phyloP scores from a whole-genome alignment of 1,140 invertebrate species.

The Onthophagus taurus region DNA sequence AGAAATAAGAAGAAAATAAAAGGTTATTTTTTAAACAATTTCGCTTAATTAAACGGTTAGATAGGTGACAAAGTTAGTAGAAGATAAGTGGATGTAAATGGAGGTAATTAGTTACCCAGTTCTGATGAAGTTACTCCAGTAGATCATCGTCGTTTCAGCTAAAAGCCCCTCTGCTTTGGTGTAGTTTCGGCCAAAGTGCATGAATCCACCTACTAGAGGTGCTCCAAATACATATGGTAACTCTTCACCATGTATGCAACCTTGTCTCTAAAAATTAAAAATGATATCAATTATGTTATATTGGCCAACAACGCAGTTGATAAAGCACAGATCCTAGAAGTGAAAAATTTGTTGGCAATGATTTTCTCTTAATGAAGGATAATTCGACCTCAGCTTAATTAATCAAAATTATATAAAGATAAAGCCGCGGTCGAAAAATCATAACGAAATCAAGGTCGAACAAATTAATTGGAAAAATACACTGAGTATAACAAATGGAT shows the following conservation, averaged over 20 bases:
- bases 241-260: constrained; percentile 88
- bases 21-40: neutral
- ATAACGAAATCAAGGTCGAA: no score
- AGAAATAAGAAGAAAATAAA: neutral
- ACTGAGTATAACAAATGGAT: no score
- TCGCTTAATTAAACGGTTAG: neutral
- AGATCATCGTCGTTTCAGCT: constrained; percentile 87
- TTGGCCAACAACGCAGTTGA: neutral
- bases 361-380: neutral
- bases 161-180: constrained; percentile 80
- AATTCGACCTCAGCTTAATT: neutral
- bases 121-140: constrained; percentile 94
- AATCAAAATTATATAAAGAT: constrained; percentile 1
- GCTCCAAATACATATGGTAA: constrained; percentile 83
- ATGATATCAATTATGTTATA: neutral
- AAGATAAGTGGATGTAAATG: no score
- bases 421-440: neutral
- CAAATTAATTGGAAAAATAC: no score
- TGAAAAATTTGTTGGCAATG: neutral
- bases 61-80: no score
- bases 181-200: constrained; percentile 80
- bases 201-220: constrained; percentile 68
- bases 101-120: constrained; percentile 69
- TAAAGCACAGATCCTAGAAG: constrained; percentile 1
- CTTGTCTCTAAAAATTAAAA: constrained; percentile 64